A percentile compares a stretch with the other conserved stretches of the same genome.
These are phyloP conservation scores for Spisula solida DNA, from an alignment of 2,888 invertebrate genomes.

Conservation along the genomic window DNA sequence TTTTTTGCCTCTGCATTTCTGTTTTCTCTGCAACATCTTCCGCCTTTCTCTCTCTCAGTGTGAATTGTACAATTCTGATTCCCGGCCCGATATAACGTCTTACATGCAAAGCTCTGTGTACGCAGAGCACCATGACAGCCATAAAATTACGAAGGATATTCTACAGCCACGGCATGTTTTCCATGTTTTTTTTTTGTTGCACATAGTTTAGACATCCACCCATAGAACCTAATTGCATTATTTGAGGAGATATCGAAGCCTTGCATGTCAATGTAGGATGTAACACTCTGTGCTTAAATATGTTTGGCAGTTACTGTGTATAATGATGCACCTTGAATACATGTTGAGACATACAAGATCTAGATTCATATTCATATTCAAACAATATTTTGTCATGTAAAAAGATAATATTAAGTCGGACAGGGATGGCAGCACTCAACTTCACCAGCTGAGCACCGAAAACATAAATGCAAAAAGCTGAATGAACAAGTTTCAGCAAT, in stretches of 20 bases:
- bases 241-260: constrained; percentile 4
- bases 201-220: constrained; percentile 16
- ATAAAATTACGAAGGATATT: constrained; percentile 7
- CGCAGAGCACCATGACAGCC: constrained; percentile 17
- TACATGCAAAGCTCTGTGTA: constrained; percentile 15
- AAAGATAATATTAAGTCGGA: no score
- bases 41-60: constrained; percentile 15
- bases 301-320: not conserved
- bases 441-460: no score
- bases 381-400: not conserved
- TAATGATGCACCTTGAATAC: not conserved
- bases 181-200: constrained; percentile 6
- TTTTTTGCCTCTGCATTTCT: not conserved
- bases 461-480: no score
- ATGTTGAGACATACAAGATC: not conserved
- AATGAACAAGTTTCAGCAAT: no score
- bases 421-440: no score
- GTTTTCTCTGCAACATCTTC: constrained; percentile 23
- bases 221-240: constrained; percentile 20
- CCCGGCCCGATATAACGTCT: not conserved
- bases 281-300: not conserved
- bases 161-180: constrained; percentile 18
- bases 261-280: not conserved
- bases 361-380: not conserved
- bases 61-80: constrained; percentile 27